Base-by-base conservation (phyloP, 2,888 invertebrate genomes). In the Dicranocentrus wangi region DNA sequence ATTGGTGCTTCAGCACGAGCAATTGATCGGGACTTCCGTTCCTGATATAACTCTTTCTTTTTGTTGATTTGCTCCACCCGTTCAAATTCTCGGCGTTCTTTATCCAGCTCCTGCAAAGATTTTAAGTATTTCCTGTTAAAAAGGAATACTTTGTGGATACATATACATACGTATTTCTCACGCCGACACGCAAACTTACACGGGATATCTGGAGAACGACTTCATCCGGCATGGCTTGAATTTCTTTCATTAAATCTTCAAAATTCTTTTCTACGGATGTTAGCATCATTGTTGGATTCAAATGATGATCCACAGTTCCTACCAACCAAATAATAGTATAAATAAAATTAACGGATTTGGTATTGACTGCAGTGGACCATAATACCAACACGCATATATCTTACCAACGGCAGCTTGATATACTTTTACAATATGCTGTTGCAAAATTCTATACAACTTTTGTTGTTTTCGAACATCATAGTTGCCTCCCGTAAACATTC, bases 211-310 rank as follows among this genome's bases (percentile, higher is more conserved):
- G 85, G 17, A 81, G 42, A 1, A 86, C 84, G 32, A 86, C 81
- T 55, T 86, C 85, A 15, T 72, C 71, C 0, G 86, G 86, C 85
- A 86, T 86, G 15, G 83, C 82, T 47, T 84, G 84, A 58, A 86
- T 84, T 76, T 86, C 86, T 51, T 83, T 71, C 66, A 86, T 84
- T 17, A 85, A 70, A 61, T 86, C 85, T 61, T 86, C 86, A 81
- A 86, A 86, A 43, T 86, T 84, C 77, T 86, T 86, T 60, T 86
- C 86, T 1, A 86, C 80, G 2, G 85, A 84, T 1, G 85, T 86
- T 8, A 86, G 39, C 86, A 86, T 86, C 58, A 86, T 81, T 8
- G 83, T 83, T 3, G 85, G 81, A 28, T 82, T 84, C 8, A 86
- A 68, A 25, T 86, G 86, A 28, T 84, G 83, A 42, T 86, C 86